A percentile compares a stretch with the other conserved stretches of the same genome.
Evolutionary conservation across 1,140 invertebrate genomes (phyloP).

Genomic region (Pogonomyrmex californicus): DNA sequence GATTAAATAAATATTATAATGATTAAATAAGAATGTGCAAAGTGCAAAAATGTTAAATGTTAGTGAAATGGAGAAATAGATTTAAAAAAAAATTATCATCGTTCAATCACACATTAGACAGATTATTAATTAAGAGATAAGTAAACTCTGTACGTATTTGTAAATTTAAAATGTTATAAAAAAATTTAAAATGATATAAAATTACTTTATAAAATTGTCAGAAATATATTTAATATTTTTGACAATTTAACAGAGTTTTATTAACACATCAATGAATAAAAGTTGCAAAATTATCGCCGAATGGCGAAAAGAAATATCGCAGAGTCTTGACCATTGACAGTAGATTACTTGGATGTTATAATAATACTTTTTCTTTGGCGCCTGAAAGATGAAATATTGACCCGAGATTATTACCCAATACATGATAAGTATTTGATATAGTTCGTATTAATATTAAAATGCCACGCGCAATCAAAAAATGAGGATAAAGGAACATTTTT

Average conservation of each 20-base stretch:
- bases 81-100: neutral
- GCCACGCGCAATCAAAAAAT: neutral
- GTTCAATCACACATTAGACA: neutral
- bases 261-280: neutral
- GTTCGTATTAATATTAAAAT: constrained; percentile 9
- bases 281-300: constrained; percentile 3
- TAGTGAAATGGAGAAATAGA: neutral
- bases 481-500: neutral
- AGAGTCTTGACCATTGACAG: constrained; percentile 10
- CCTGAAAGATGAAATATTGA: constrained; percentile 39
- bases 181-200: neutral
- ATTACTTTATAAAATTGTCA: neutral
- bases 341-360: constrained; percentile 49
- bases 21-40: neutral
- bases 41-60: neutral
- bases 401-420: constrained; percentile 38
- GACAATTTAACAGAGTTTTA: neutral
- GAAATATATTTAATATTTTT: neutral
- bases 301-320: constrained; percentile 16
- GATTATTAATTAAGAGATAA: neutral
- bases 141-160: neutral
- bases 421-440: constrained; percentile 16
- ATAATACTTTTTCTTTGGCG: constrained; percentile 21
- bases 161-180: too few species aligned
- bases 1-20: too few species aligned